Evolutionary conservation across 2,888 invertebrate species (phyloP), one percentile per base, ranked within the genome.

Genomic region (Megastigmus dorsalis): DNA sequence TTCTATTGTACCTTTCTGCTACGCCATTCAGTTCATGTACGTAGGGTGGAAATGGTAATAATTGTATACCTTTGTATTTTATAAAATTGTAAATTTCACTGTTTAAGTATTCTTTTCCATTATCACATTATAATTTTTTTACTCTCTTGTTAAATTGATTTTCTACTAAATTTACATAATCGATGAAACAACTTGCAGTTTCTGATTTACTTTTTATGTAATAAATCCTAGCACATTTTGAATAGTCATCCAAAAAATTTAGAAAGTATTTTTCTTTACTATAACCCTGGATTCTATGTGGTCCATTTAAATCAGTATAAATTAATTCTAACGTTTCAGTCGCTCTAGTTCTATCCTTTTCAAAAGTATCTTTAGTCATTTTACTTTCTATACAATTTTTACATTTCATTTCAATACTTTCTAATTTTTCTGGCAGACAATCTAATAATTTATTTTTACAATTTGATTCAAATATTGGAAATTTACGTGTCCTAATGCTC

Each of bases 331-430:
- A n/a, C n/a, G n/a, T n/a, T n/a, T n/a, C n/a, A n/a, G n/a, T n/a
- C n/a, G n/a, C 71, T 55, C 65, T 70, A 36, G 23, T n/a, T 60
- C 66, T 71, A 55, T 67, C 71, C 63, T 73, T 77, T 55, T 77
- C 66, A 28, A 71, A 75, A 28, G 23, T 18, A 0, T 23, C 30
- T 7, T 69, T 72, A n/a, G 60, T 38, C 74, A 77, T 77, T 65
- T 75, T 77, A 69, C 68, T 77, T 54, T 72, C 54, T 30, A 71
- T 9, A 43, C 75, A 77, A 0, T 60, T 73, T 45, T 50, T 55
- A 26, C 77, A 75, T 48, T 69, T 77, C 9, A 75, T 26, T 36
- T 57, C 66, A 3, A 43, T 59, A 0, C 26, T 54, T 3, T 72
- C 66, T 55, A 77, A 18, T 13, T 59, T 33, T 23, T 54, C 50